phyloP scores from a whole-genome alignment of 2,113 vertebrate species.

The Pyxicephalus adspersus region DNA sequence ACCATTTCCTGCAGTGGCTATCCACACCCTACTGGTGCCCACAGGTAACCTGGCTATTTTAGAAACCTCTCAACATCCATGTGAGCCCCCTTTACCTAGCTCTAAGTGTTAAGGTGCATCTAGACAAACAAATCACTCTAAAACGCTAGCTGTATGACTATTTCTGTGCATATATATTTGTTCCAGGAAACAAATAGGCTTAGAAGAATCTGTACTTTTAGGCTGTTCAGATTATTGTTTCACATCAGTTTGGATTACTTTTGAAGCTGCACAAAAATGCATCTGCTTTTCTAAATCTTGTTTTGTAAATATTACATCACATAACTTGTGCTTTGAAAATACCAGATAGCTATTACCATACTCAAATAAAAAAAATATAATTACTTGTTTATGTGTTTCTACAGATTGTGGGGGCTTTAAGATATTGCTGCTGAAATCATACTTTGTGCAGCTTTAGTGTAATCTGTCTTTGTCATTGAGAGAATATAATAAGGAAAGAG shows the following conservation, averaged over 20 bases:
- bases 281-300: not conserved
- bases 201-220: not conserved
- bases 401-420: constrained; percentile 16
- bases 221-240: not conserved
- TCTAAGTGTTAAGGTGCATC: too few species aligned
- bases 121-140: too few species aligned
- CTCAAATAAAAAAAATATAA: constrained; percentile 18
- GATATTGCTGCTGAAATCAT: constrained; percentile 1
- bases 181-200: not conserved
- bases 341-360: not conserved
- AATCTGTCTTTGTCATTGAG: constrained; percentile 25
- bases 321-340: not conserved
- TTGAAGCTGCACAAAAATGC: not conserved
- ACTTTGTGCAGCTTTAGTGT: constrained; percentile 2
- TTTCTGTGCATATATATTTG: not conserved
- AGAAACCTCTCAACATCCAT: too few species aligned
- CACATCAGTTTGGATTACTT: not conserved
- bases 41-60: too few species aligned
- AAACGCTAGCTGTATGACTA: too few species aligned
- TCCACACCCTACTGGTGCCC: too few species aligned
- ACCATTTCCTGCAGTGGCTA: too few species aligned
- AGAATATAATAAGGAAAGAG: constrained; percentile 24
- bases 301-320: not conserved
- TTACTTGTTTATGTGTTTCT: constrained; percentile 7
- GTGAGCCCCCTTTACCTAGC: too few species aligned